phyloP scores from a whole-genome alignment of 2,797 vertebrate genomes.

The Enteromius viviparus region DNA sequence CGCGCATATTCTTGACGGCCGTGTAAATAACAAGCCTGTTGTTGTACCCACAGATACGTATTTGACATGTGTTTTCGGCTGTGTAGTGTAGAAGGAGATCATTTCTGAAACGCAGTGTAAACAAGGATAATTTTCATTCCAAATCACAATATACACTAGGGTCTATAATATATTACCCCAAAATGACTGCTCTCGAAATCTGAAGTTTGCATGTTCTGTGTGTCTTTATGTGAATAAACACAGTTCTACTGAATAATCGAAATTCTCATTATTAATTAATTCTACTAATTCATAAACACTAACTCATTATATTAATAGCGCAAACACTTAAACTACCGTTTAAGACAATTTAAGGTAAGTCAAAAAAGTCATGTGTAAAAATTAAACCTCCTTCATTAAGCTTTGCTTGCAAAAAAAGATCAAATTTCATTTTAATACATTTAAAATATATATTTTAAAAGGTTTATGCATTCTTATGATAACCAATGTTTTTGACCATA shows the following conservation, averaged over 20 bases:
- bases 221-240: background rate
- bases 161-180: background rate
- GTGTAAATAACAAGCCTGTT: no score
- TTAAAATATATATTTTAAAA: background rate
- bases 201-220: background rate
- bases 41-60: no score
- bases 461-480: background rate
- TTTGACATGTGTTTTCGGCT: no score
- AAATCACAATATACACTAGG: background rate
- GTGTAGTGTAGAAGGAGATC: no score
- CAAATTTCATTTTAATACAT: background rate
- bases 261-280: background rate
- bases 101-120: no score
- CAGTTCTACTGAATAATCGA: background rate
- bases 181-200: background rate
- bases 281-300: background rate
- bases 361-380: no score
- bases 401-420: background rate
- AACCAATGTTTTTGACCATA: background rate
- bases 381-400: no score
- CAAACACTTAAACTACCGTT: background rate
- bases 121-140: no score
- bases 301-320: background rate
- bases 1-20: no score
- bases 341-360: no score